These are phyloP conservation scores for Halocynthia aurantium DNA, from an alignment of 23 tunicate species.

Conservation along the genomic window DNA sequence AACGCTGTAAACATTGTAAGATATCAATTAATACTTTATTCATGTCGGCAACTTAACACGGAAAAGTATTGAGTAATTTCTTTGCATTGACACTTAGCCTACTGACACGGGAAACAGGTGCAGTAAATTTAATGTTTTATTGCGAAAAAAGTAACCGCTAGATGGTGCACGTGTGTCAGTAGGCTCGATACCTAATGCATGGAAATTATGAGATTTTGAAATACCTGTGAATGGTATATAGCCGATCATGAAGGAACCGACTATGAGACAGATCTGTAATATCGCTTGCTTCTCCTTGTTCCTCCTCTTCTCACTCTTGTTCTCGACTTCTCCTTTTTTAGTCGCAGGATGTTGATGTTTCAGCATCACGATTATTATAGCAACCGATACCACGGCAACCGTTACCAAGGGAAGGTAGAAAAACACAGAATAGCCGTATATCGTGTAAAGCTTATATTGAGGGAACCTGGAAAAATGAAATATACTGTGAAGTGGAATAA, in stretches of 20 bases:
- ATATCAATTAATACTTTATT: too few relatives aligned
- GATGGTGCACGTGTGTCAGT: too few relatives aligned
- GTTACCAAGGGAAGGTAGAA: conserved; percentile 24
- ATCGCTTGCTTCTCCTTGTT: conserved; percentile 23
- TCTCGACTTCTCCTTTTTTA: neutral
- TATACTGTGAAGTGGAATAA: neutral
- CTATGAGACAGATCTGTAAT: conserved; percentile 7
- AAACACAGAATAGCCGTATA: conserved; percentile 19
- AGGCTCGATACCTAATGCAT: too few relatives aligned
- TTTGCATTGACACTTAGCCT: too few relatives aligned
- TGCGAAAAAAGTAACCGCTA: too few relatives aligned
- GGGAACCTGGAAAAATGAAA: neutral
- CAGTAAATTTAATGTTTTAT: too few relatives aligned
- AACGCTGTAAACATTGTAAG: too few relatives aligned
- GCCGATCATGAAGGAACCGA: conserved; percentile 22
- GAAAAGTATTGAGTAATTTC: too few relatives aligned
- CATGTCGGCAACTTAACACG: too few relatives aligned
- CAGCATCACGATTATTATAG: conserved; percentile 6
- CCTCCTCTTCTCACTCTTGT: neutral
- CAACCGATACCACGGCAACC: conserved; percentile 9
- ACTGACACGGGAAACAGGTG: too few relatives aligned
- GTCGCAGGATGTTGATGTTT: neutral
- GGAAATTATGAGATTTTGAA: too few relatives aligned
- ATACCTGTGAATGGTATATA: conserved; percentile 27
- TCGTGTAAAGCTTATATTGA: conserved; percentile 5